Evolutionary conservation across 2,797 vertebrate species (phyloP).

Genomic region (Acanthis flammea): DNA sequence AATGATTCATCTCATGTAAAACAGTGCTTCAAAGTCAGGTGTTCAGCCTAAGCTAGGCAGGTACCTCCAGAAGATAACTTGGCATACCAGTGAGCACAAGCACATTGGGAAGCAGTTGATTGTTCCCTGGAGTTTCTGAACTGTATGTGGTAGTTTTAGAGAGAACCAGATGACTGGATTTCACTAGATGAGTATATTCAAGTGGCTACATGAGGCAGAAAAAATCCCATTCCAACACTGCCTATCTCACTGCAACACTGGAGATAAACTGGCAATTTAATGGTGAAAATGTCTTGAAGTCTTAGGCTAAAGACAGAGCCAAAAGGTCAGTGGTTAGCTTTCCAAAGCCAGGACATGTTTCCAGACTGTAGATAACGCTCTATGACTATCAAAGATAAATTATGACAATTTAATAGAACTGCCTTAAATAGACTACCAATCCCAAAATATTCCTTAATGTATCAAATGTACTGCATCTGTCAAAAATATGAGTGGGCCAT

Average conservation of each 20-base stretch:
- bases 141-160: background rate
- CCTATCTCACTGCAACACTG: background rate
- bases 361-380: background rate
- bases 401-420: background rate
- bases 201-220: background rate
- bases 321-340: background rate
- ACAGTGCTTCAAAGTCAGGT: background rate
- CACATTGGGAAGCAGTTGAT: background rate
- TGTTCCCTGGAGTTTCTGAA: background rate
- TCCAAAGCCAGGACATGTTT: background rate
- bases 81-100: background rate
- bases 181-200: background rate
- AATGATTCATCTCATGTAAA: background rate
- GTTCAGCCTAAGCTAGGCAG: background rate
- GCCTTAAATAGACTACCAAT: background rate
- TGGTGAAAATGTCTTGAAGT: background rate
- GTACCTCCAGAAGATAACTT: background rate
- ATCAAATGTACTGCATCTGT: background rate
- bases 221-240: background rate
- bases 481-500: conserved; percentile 13
- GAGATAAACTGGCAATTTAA: background rate
- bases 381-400: background rate
- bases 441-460: background rate
- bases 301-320: background rate
- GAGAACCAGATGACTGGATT: background rate